Base-by-base conservation (phyloP, 2,113 vertebrate genomes). In the Scophthalmus maximus region DNA sequence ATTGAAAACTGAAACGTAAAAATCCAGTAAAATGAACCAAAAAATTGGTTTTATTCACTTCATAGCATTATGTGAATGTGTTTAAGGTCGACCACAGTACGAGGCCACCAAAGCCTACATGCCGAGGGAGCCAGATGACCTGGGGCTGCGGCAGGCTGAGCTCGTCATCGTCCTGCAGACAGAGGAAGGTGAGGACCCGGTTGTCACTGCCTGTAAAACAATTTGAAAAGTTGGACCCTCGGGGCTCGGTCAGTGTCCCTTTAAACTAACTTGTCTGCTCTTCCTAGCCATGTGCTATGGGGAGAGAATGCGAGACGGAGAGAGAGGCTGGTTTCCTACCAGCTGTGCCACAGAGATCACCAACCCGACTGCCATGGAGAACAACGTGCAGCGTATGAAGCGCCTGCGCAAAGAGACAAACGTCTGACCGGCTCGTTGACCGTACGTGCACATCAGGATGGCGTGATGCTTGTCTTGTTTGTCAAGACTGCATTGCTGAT, bases 301-400 rank as follows among this genome's bases (percentile, higher is more conserved):
- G 0, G 97, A 97, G 84, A 81, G 97, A 20, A 94, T 99, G 60
- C 83, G 96, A 1, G 97, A 99, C 0, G 97, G 96, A 0, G 94
- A 95, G 55, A 83, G 42, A 0, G 98, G 98, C 74, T 99, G 98
- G 98, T 99, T 99, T 65, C 97, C 97, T 0, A 91, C 93, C 25
- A 73, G 76, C 70, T 94, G 94, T 0, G 94, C 95, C 26, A 94
- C 84, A 12, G 85, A 85, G 81, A 98, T 99, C 92, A 99, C 96
- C 4, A 94, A 92, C 88, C 95, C 85, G 0, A 34, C 69, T 0
- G 93, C 95, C 0, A 95, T 95, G 25, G 94, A 96, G 76, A 85
- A 87, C 78, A 99, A 99, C 0, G 90, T 98, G 3, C 94, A 95
- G 17, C 92, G 96, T 0, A 95, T 98, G 96, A 95, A 95, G 87